Conservation (phyloP, 1,140 invertebrate species). For the Drosophila repletoides region DNA sequence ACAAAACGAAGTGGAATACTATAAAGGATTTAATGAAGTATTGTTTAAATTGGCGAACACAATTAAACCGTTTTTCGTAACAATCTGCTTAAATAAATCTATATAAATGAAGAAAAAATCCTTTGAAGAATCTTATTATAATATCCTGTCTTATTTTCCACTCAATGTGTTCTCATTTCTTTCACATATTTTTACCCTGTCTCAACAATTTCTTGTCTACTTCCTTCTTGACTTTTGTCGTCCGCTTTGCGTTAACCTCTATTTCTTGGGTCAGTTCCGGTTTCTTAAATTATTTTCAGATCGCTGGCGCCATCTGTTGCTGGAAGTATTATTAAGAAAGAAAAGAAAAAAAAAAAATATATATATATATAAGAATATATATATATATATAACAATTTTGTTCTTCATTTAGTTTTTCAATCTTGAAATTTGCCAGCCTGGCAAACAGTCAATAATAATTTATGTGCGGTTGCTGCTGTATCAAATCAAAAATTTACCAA, state of each 20-base stretch:
- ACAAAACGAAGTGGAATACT: too few relatives aligned
- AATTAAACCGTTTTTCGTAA: too few relatives aligned
- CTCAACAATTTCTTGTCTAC: not conserved
- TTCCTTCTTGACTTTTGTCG: conserved; percentile 1
- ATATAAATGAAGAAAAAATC: too few relatives aligned
- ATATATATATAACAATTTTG: too few relatives aligned
- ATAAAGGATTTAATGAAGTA: too few relatives aligned
- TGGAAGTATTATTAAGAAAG: too few relatives aligned
- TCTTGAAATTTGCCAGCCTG: conserved; percentile 4
- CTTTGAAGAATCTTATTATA: too few relatives aligned
- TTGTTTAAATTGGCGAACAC: too few relatives aligned
- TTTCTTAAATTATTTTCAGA: conserved; percentile 14
- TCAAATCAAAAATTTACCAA: conserved; percentile 38
- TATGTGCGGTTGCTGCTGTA: conserved; percentile 30
- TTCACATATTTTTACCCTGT: not conserved
- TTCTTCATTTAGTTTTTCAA: not conserved
- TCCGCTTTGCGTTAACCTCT: conserved; percentile 49
- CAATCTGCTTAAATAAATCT: too few relatives aligned
- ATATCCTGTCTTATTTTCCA: conserved; percentile 26
- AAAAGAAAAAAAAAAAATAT: too few relatives aligned
- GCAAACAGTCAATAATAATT: conserved; percentile 29
- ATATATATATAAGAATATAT: too few relatives aligned
- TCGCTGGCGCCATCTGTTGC: conserved; percentile 33
- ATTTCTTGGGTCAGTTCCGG: conserved; percentile 30
- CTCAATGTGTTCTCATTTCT: conserved; percentile 25